Base-by-base conservation (phyloP, 35 echinoderm and acorn worm species). In the Amphiura filiformis region DNA sequence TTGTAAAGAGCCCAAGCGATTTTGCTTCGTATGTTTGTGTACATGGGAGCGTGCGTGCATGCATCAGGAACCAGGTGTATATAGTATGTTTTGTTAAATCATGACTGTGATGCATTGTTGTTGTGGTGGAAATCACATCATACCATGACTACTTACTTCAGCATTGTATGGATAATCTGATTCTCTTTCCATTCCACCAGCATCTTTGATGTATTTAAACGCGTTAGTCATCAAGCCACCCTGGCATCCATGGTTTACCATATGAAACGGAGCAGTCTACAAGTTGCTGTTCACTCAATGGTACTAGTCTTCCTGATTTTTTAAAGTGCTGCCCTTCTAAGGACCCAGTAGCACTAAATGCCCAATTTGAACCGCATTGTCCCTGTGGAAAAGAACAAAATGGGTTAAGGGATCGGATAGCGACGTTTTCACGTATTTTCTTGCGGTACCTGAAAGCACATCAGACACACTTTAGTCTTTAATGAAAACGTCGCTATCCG, bases 201-300 rank as follows among this genome's bases (percentile, higher is more conserved):
- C 83, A 22, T 82, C 57, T n/a, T 87, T 92, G 40, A 92, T 79
- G 38, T 92, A 92, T 39, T 87, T 38, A 39, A 92, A 92, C 1
- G 91, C 91, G n/a, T 92, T 78, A 80, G 87, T 84, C 91, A 92
- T 92, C 0, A 88, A 57, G 0, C 91, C 91, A 20, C 91, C 91
- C 34, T 78, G 30, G 42, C 91, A 92, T 0, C 91, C 91, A 47
- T 37, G 23, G 44, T 92, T n/a, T 92, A 40, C 91, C 91, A 34
- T 92, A 78, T 49, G 32, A 31, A 28, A 13, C 31, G 20, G 91
- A 92, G 65, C 91, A 92, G 40, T 92, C 91, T 0, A 92, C 91
- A 12, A 92, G 85, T 31, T 92, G 75, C 37, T 92, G 84, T 84
- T 92, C 91, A 23, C 91, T 92, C 17, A 92, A 61, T 39, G 52